These are phyloP conservation scores for Anisognathus igniventris DNA, from an alignment of 2,797 vertebrate genomes.

Conservation along the genomic window DNA sequence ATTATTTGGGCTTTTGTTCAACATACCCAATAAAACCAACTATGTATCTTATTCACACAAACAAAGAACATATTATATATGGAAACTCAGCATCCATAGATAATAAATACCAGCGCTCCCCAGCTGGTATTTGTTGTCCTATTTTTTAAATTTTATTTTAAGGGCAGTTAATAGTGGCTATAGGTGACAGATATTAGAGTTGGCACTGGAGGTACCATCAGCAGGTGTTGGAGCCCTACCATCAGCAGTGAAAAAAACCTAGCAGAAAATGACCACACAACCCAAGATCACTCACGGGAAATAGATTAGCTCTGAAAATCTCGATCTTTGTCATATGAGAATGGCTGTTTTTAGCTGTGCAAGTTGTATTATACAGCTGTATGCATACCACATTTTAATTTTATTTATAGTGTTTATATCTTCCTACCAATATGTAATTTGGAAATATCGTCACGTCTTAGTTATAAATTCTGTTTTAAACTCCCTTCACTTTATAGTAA, in stretches of 20 bases:
- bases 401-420: neutral
- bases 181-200: neutral
- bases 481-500: neutral
- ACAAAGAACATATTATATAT: neutral
- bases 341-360: neutral
- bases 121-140: neutral
- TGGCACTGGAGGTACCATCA: neutral
- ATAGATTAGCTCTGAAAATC: neutral
- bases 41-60: neutral
- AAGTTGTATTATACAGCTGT: neutral
- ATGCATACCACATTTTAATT: neutral
- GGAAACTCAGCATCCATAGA: neutral
- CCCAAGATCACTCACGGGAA: neutral
- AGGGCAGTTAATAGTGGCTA: neutral
- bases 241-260: neutral
- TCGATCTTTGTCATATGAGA: neutral
- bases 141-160: neutral
- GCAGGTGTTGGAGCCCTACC: neutral
- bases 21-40: neutral
- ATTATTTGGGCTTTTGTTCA: neutral
- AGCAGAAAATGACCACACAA: neutral
- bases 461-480: neutral
- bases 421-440: neutral
- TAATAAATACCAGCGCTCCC: neutral
- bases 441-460: neutral